These are phyloP conservation scores for Strigamia transsilvanica DNA, from an alignment of 2,888 invertebrate species.

Conservation along the genomic window DNA sequence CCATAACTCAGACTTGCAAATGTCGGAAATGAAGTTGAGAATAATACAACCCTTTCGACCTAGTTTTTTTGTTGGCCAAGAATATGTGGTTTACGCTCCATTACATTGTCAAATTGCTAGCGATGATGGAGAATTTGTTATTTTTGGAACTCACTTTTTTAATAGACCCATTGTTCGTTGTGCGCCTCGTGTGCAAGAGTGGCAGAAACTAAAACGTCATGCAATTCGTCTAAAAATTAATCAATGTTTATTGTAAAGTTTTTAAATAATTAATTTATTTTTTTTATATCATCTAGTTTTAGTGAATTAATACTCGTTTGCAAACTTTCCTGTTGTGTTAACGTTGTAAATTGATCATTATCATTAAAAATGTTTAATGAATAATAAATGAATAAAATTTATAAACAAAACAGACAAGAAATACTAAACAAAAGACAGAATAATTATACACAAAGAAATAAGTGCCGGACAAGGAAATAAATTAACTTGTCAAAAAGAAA, in stretches of 20 bases:
- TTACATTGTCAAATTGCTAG: constrained; percentile 7
- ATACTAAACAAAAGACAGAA: background rate
- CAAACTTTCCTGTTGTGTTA: background rate
- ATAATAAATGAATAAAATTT: background rate
- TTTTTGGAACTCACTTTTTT: constrained; percentile 1
- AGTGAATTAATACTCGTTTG: background rate
- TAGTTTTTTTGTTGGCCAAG: background rate
- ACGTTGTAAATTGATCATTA: background rate
- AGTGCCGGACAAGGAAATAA: background rate
- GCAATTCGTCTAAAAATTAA: constrained; percentile 7
- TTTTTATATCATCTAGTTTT: background rate
- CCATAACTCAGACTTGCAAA: background rate
- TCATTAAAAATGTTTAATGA: constrained; percentile 19
- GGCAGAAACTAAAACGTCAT: background rate
- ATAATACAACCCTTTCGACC: background rate
- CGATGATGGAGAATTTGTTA: constrained; percentile 18
- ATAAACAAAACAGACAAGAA: background rate
- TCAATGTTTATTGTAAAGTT: background rate
- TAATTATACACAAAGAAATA: background rate
- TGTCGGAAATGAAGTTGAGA: constrained; percentile 21
- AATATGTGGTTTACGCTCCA: background rate
- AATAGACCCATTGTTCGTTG: background rate
- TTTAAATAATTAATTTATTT: background rate
- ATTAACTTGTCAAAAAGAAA: constrained; percentile 15
- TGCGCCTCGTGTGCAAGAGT: background rate